Evolutionary conservation across 2,113 vertebrate genomes (phyloP).

Genomic region (Muscicapa adusta): DNA sequence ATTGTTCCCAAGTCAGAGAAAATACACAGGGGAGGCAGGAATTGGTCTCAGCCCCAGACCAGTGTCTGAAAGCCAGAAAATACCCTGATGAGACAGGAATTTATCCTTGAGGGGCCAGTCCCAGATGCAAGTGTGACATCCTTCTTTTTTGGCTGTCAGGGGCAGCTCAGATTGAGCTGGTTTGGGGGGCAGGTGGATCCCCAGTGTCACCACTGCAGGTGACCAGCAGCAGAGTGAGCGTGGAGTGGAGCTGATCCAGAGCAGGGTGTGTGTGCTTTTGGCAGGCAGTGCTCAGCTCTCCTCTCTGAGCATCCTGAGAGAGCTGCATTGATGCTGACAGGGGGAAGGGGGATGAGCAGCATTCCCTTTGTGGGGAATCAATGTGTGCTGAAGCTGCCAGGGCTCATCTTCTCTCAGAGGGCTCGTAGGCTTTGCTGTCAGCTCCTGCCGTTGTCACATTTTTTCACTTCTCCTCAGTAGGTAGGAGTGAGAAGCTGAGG

Average conservation of each 20-base stretch:
- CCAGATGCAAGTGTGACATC: not conserved
- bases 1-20: not conserved
- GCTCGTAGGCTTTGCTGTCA: not conserved
- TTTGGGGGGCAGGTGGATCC: rapidly evolving
- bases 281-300: not conserved
- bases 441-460: constrained; percentile 21
- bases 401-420: not conserved
- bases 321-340: not conserved
- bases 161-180: rapidly evolving
- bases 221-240: rapidly evolving
- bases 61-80: not conserved
- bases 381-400: not conserved
- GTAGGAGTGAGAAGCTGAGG: constrained; percentile 57
- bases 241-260: not conserved
- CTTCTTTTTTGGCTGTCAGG: not conserved
- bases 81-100: not conserved
- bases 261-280: not conserved
- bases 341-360: not conserved
- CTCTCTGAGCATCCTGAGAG: not conserved
- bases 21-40: not conserved
- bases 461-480: constrained; percentile 21
- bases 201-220: rapidly evolving
- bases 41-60: not conserved
- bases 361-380: not conserved
- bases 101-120: not conserved